These are phyloP conservation scores for Lochmaea capreae DNA, from an alignment of 2,888 invertebrate genomes.

Conservation along the genomic window DNA sequence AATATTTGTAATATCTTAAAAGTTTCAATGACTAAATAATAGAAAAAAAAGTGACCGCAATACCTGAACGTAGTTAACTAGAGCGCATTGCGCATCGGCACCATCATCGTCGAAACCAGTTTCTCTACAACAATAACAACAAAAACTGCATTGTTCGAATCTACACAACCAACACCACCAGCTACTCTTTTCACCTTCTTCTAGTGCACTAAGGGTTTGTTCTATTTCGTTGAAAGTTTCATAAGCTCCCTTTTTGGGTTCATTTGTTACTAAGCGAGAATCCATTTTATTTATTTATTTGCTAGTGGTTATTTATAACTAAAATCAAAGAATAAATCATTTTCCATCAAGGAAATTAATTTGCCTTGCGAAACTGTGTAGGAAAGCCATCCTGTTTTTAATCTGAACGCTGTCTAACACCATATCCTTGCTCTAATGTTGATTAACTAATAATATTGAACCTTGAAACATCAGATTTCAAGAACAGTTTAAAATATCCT, in stretches of 20 bases:
- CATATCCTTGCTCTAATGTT: not conserved
- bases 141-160: constrained; percentile 1
- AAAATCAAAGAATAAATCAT: not conserved
- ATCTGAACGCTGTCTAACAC: not conserved
- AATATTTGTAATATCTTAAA: not conserved
- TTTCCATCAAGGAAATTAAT: not conserved
- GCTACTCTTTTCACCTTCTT: constrained; percentile 17
- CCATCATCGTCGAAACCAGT: constrained; percentile 49
- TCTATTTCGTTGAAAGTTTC: constrained; percentile 12
- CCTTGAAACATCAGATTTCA: not conserved
- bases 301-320: not conserved
- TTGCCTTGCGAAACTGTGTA: not conserved
- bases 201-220: constrained; percentile 31
- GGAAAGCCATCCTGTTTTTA: not conserved
- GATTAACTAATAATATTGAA: not conserved
- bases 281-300: constrained; percentile 5
- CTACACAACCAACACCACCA: constrained; percentile 21
- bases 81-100: constrained; percentile 51
- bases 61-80: constrained; percentile 53
- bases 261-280: not conserved
- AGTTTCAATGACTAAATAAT: not conserved
- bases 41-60: constrained; percentile 20
- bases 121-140: constrained; percentile 45
- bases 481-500: too few species aligned
- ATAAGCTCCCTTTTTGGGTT: constrained; percentile 7